Evolutionary conservation across 2,888 invertebrate species (phyloP), one percentile per base, ranked within the genome.

Genomic region (Reticulitermes lucifugus): DNA sequence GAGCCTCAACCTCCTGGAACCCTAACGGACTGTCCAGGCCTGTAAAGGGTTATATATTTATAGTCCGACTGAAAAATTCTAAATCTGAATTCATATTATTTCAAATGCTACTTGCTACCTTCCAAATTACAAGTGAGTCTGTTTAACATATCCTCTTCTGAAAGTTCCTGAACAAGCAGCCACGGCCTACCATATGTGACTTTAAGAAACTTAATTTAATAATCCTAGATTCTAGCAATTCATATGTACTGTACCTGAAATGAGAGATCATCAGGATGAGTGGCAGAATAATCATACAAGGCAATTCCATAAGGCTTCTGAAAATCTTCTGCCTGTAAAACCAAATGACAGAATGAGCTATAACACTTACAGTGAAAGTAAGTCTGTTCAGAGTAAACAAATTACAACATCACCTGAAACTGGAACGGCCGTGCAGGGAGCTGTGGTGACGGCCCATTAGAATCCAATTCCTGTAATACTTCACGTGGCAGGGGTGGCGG

Each of bases 181-280:
- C 46, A 46, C 0, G 6, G 10, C 46, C 46, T 46, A 6, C 1
- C 4, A 46, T 12, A 46, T 12, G 9, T 46, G 18, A 55, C 14
- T 55, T 55, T 18, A 55, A 55, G 55, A 18, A 18, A 18, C 12
- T 55, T 18, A 14, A 29, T 25, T 70, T 70, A 29, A 29, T 12
- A 70, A 29, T 2, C 25, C 2, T 25, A 14, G 70, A 70, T 25
- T 29, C n/a, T 10, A 77, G 14, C 55, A 29, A 59, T 43, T 46
- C 43, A 46, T 86, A 92, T 94, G 93, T 90, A 96, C 96, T 94
- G 93, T 90, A 96, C 96, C 91, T 95, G 95, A 90, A 98, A 95
- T 87, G 93, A 92, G 86, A 98, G 93, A 92, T 98, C 97, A 88
- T 95, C 96, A 25, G 93, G 92, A 89, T 96, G 96, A 22, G 93